Conservation (phyloP, 2,797 vertebrate species). For the Chrysocyon brachyurus region DNA sequence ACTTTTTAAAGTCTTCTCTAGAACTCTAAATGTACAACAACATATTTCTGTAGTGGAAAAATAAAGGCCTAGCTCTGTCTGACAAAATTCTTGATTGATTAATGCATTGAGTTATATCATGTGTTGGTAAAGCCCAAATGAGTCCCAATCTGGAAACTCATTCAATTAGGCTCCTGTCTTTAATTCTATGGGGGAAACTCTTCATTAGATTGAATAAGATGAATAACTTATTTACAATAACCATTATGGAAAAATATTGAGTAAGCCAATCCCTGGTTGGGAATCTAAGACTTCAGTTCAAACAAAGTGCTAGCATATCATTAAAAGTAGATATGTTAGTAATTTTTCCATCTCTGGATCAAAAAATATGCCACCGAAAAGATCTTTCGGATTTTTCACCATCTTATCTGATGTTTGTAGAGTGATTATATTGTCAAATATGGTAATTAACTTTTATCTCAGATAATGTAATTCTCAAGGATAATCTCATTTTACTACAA, state of each 20-base stretch:
- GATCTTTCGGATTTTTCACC: conserved; percentile 12
- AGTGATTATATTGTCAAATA: neutral
- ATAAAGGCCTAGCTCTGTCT: neutral
- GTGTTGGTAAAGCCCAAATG: neutral
- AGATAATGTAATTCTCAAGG: neutral
- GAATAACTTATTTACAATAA: neutral
- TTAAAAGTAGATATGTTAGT: conserved; percentile 33
- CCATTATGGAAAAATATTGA: neutral
- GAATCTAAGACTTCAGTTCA: conserved; percentile 58
- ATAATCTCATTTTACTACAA: neutral
- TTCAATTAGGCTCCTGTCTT: neutral
- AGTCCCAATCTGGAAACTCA: neutral
- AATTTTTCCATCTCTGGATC: neutral
- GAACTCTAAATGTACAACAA: neutral
- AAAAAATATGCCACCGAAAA: neutral
- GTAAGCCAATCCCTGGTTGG: neutral
- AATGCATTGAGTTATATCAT: neutral
- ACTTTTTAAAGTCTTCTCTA: neutral
- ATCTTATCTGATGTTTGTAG: neutral
- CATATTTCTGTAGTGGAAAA: neutral
- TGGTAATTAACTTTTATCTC: neutral
- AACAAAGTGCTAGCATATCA: conserved; percentile 8
- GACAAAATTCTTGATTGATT: neutral
- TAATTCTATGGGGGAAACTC: neutral
- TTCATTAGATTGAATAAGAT: conserved; percentile 41